phyloP scores from a whole-genome alignment of 2,113 vertebrate species.

The Sminthopsis crassicaudata region DNA sequence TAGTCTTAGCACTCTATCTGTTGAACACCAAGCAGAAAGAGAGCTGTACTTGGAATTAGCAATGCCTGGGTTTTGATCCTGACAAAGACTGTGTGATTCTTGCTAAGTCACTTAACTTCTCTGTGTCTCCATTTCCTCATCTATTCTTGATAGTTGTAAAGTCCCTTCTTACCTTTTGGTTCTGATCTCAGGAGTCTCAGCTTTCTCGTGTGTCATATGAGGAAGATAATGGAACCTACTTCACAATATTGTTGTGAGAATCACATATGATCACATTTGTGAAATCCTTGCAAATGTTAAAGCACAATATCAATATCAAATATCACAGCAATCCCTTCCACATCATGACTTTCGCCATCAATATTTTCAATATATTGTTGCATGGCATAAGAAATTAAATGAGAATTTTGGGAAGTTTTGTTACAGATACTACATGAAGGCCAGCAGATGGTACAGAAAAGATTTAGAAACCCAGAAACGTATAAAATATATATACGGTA shows the following conservation, averaged over 20 bases:
- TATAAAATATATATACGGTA: too few relatives aligned
- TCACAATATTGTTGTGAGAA: background rate
- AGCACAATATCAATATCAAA: background rate
- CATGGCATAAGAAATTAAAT: too few relatives aligned
- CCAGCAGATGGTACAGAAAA: too few relatives aligned
- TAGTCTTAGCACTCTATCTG: background rate
- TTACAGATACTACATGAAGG: too few relatives aligned
- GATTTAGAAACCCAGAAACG: too few relatives aligned
- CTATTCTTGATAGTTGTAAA: background rate
- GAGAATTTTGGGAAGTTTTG: too few relatives aligned
- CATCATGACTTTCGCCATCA: too few relatives aligned
- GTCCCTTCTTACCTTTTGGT: background rate
- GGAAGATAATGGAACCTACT: background rate
- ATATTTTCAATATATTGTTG: too few relatives aligned
- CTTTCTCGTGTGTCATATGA: background rate
- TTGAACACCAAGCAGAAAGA: background rate
- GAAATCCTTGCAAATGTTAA: background rate
- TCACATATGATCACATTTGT: background rate
- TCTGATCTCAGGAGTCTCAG: background rate
- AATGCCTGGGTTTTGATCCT: background rate
- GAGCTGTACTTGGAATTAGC: background rate
- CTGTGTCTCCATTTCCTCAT: background rate
- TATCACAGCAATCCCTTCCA: background rate
- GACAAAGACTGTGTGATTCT: background rate
- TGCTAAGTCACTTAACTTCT: background rate